Conservation (phyloP, 2,797 vertebrate species). For the Ctenopoma kingsleyae region DNA sequence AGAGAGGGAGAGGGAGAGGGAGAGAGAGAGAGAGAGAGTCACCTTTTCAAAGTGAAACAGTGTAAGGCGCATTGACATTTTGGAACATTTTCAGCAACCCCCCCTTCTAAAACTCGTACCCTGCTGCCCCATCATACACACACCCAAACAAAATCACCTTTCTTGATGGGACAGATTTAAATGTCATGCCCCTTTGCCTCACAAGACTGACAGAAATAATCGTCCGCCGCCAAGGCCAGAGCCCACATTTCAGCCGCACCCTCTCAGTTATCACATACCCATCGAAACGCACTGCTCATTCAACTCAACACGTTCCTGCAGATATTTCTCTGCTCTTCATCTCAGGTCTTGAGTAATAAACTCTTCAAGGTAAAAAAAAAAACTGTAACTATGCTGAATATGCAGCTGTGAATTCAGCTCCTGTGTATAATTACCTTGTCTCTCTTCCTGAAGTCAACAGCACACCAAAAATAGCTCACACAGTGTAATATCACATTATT, state of each 20-base stretch:
- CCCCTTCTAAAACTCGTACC: conserved; percentile 21
- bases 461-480: conserved; percentile 41
- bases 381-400: background rate
- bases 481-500: conserved; percentile 34
- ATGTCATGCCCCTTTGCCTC: conserved; percentile 71
- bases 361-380: background rate
- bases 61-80: conserved; percentile 49
- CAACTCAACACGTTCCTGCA: conserved; percentile 16
- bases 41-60: conserved; percentile 61
- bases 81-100: conserved; percentile 32
- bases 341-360: background rate
- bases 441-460: conserved; percentile 35
- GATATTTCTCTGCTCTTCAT: conserved; percentile 10
- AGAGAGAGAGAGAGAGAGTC: conserved; percentile 19
- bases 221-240: conserved; percentile 49
- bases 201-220: conserved; percentile 61
- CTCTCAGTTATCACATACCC: conserved; percentile 19
- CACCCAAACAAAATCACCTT: conserved; percentile 19
- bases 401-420: background rate
- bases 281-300: conserved; percentile 17
- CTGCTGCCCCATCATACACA: conserved; percentile 35
- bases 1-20: conserved; percentile 21
- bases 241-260: conserved; percentile 50
- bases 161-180: conserved; percentile 67
- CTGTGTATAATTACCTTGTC: conserved; percentile 32